These are phyloP conservation scores for Grapholita molesta DNA, from an alignment of 1,140 invertebrate genomes.

Conservation along the genomic window DNA sequence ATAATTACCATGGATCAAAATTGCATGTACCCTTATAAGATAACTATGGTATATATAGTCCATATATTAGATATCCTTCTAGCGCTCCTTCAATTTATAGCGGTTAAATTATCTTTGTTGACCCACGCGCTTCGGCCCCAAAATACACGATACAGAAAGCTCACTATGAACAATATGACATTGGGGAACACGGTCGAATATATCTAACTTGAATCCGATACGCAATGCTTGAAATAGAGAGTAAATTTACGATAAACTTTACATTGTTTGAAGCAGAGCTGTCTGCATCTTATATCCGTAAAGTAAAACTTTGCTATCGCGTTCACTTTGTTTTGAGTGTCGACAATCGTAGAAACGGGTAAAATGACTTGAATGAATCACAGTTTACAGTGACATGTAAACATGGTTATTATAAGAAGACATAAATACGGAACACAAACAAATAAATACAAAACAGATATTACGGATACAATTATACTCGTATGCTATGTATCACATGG, in stretches of 20 bases:
- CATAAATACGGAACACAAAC: too few relatives aligned
- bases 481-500: too few relatives aligned
- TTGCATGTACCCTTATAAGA: not conserved
- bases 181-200: not conserved
- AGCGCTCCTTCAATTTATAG: conserved; percentile 46
- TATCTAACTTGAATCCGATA: not conserved
- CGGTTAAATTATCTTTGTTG: conserved; percentile 58
- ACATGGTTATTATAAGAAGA: too few relatives aligned
- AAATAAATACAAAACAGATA: too few relatives aligned
- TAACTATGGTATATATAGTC: too few relatives aligned
- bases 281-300: not conserved
- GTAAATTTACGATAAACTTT: not conserved
- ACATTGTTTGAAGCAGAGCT: not conserved
- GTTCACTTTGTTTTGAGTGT: not conserved
- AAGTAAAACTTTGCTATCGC: not conserved
- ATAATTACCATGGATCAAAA: not conserved
- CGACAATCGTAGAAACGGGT: not conserved
- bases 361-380: not conserved
- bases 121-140: conserved; percentile 36
- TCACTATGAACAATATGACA: not conserved
- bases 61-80: not conserved
- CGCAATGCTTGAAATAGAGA: not conserved
- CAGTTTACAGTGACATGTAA: not conserved
- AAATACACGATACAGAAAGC: not conserved
- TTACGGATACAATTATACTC: too few relatives aligned